Conservation (phyloP, 1,140 invertebrate genomes). For the Drosophila lowei region DNA sequence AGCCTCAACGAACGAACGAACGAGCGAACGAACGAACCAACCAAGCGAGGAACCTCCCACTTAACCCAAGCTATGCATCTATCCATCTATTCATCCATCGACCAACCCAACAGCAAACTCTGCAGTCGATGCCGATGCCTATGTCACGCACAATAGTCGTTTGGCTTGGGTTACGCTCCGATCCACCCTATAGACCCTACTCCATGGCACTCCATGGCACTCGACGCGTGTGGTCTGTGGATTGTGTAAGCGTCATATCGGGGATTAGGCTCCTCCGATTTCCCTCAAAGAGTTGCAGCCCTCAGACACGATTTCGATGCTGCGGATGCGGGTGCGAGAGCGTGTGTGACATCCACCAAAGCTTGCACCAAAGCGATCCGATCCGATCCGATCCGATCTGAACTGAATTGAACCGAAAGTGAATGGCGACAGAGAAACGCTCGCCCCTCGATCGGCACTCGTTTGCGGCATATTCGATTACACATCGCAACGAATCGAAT, state of each 20-base stretch:
- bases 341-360: constrained; percentile 1
- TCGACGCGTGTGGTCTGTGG: constrained; percentile 20
- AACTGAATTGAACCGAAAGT: constrained; percentile 28
- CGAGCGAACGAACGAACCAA: constrained; percentile 18
- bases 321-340: constrained; percentile 20
- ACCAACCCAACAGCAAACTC: not conserved
- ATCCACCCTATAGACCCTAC: not conserved
- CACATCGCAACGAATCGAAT: constrained; percentile 35
- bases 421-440: constrained; percentile 7
- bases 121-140: constrained; percentile 21
- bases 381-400: constrained; percentile 1
- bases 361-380: not conserved
- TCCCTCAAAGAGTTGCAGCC: constrained; percentile 20
- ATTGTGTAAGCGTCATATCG: constrained; percentile 31
- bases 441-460: constrained; percentile 4
- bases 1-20: constrained; percentile 15
- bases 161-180: constrained; percentile 41
- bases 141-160: constrained; percentile 50
- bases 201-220: not conserved
- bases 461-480: constrained; percentile 49
- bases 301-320: not conserved
- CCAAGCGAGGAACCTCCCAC: constrained; percentile 16
- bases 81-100: not conserved
- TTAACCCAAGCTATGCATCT: not conserved
- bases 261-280: constrained; percentile 28